A percentile compares a stretch with the other conserved stretches of the same genome.
Conservation (phyloP, 1,140 invertebrate species). For the Drepana arcuata region DNA sequence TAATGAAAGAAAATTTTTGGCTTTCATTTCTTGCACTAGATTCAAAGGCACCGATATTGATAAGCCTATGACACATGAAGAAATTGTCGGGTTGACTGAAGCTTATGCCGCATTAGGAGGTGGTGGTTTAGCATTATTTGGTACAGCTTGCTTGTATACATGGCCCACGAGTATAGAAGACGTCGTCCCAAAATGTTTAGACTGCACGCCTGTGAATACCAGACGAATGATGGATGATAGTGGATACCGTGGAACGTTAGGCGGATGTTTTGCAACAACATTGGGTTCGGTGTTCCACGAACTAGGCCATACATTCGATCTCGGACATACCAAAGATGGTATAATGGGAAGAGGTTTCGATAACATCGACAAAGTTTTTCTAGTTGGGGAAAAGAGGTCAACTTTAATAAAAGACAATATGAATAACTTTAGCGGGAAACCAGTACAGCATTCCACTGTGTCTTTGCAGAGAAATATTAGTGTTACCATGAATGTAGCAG, state of each 20-base stretch:
- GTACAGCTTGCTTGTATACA: slow-evolving; percentile 90
- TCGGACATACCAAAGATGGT: slow-evolving; percentile 91
- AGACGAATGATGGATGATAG: slow-evolving; percentile 89
- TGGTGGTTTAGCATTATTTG: slow-evolving; percentile 92
- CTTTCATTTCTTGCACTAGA: slow-evolving; percentile 89
- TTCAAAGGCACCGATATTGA: slow-evolving; percentile 78
- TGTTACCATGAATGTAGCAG: slow-evolving; percentile 68
- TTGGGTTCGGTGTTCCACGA: slow-evolving; percentile 95
- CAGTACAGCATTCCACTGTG: slow-evolving; percentile 57
- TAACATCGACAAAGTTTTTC: slow-evolving; percentile 84
- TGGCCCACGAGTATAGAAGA: slow-evolving; percentile 86
- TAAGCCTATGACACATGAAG: slow-evolving; percentile 78
- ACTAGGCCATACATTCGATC: slow-evolving; percentile 94
- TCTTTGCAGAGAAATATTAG: slow-evolving; percentile 66
- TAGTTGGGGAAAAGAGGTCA: slow-evolving; percentile 69
- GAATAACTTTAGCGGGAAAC: slow-evolving; percentile 64
- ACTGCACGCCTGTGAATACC: slow-evolving; percentile 76
- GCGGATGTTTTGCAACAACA: slow-evolving; percentile 92
- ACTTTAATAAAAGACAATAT: slow-evolving; percentile 60
- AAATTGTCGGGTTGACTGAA: slow-evolving; percentile 82
- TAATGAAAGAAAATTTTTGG: slow-evolving; percentile 86
- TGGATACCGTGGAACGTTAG: slow-evolving; percentile 86
- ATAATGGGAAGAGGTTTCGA: slow-evolving; percentile 97
- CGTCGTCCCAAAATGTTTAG: slow-evolving; percentile 74
- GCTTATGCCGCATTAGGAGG: slow-evolving; percentile 91